Conservation (phyloP, 2,888 invertebrate genomes). For the Meta bourneti region DNA sequence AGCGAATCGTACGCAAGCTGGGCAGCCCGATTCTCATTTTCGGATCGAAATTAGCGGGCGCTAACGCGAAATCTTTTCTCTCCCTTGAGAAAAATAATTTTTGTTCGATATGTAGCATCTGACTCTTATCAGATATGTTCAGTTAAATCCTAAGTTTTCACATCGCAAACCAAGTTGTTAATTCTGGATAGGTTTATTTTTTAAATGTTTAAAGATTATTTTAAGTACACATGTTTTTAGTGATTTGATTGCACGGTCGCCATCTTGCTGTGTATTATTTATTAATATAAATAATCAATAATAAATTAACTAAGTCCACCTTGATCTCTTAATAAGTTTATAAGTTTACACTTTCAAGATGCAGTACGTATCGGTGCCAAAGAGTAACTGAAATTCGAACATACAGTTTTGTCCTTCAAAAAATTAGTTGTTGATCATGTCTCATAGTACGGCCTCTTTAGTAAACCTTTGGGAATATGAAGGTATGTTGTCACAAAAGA, state of each 20-base stretch:
- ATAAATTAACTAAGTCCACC: not conserved
- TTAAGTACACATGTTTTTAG: constrained; percentile 70
- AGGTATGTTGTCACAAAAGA: constrained; percentile 59
- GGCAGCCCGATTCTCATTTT: constrained; percentile 70
- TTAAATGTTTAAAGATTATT: constrained; percentile 53
- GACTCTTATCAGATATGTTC: not conserved
- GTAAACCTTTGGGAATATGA: constrained; percentile 73
- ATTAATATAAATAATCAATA: constrained; percentile 51
- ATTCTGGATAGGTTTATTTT: constrained; percentile 18
- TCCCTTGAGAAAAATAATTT: constrained; percentile 32
- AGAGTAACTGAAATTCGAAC: constrained; percentile 4
- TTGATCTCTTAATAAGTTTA: not conserved
- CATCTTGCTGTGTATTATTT: constrained; percentile 70
- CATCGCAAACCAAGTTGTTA: constrained; percentile 38
- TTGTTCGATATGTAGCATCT: constrained; percentile 36
- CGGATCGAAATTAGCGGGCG: constrained; percentile 71
- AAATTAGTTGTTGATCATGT: constrained; percentile 47
- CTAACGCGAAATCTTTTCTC: constrained; percentile 36
- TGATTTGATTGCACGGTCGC: constrained; percentile 66
- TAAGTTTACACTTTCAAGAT: constrained; percentile 9
- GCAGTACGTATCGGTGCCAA: not conserved
- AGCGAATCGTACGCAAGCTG: constrained; percentile 76
- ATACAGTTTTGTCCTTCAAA: not conserved
- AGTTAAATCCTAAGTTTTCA: constrained; percentile 58
- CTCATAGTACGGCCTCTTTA: constrained; percentile 63